Conservation (phyloP, 2,888 invertebrate genomes). For the Trissolcus brochymenae region DNA sequence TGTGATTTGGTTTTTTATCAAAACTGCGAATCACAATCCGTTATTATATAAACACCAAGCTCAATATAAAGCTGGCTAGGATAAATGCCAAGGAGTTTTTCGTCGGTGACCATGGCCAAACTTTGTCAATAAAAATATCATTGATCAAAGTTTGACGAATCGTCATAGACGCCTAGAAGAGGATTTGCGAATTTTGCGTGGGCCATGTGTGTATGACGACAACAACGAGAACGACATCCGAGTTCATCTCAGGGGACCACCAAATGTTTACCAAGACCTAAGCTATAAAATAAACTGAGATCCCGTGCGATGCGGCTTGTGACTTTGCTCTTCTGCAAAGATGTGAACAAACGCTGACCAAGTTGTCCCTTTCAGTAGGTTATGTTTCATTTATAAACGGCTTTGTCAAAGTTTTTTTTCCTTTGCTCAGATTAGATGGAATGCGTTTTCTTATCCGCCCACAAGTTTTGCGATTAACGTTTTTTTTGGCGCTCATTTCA, state of each 20-base stretch:
- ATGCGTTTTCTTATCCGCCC: too few species aligned
- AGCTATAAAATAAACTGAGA: background rate
- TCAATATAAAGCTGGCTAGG: constrained; percentile 4
- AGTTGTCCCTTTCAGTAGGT: constrained; percentile 29
- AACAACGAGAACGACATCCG: constrained; percentile 9
- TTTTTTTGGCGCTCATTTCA: too few species aligned
- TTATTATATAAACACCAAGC: constrained; percentile 41
- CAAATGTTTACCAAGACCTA: background rate
- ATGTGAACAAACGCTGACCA: constrained; percentile 26
- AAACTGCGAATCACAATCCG: constrained; percentile 10
- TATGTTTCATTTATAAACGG: constrained; percentile 31
- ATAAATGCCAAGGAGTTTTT: background rate
- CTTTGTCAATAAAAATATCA: background rate
- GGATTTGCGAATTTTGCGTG: constrained; percentile 19
- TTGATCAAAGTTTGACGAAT: constrained; percentile 19
- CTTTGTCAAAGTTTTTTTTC: constrained; percentile 1
- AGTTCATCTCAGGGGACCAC: constrained; percentile 7
- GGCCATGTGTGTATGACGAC: constrained; percentile 32
- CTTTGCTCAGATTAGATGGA: background rate
- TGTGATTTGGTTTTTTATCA: constrained; percentile 41
- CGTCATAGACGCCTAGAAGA: background rate
- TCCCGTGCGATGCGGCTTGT: background rate
- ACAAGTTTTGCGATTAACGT: too few species aligned
- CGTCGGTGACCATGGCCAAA: background rate
- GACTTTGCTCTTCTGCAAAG: constrained; percentile 7